Conservation (phyloP, 2,113 vertebrate genomes). For the Platichthys stellatus region DNA sequence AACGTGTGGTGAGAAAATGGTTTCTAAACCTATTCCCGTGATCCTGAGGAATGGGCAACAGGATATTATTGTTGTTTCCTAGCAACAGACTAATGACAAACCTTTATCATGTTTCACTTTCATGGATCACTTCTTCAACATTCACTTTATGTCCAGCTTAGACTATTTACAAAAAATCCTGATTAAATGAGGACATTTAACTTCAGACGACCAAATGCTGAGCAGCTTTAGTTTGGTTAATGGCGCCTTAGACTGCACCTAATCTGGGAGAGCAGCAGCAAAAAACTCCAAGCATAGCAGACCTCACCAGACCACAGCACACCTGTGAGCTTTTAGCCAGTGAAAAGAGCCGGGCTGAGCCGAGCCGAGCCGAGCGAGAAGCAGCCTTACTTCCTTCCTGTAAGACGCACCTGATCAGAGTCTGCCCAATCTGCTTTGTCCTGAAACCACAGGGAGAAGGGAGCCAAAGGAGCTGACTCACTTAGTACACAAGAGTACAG, state of each 20-base stretch:
- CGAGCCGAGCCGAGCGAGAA: constrained; percentile 53
- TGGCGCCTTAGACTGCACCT: constrained; percentile 30
- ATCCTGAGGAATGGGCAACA: too few relatives aligned
- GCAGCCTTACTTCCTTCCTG: constrained; percentile 68
- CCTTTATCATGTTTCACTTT: background rate
- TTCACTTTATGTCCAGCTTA: background rate
- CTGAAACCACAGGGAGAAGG: constrained; percentile 82
- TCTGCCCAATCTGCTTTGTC: constrained; percentile 73
- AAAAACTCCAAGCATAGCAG: constrained; percentile 57
- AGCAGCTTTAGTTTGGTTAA: constrained; percentile 72
- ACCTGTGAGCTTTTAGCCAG: constrained; percentile 73
- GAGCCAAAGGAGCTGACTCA: constrained; percentile 51
- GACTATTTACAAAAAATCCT: background rate
- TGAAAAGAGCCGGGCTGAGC: constrained; percentile 47
- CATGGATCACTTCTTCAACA: background rate
- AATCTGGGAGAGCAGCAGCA: constrained; percentile 29
- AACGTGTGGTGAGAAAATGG: too few relatives aligned
- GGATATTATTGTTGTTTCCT: too few relatives aligned
- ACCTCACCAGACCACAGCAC: constrained; percentile 69
- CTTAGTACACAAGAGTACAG: constrained; percentile 22
- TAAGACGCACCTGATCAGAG: constrained; percentile 78
- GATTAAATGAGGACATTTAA: background rate
- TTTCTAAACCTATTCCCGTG: too few relatives aligned
- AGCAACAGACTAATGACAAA: too few relatives aligned
- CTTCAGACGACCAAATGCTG: constrained; percentile 1